Percentiles rank a stretch among this genome's conserved stretches.
phyloP scores from a whole-genome alignment of 2,797 vertebrate species.

The Myotis pilosus region DNA sequence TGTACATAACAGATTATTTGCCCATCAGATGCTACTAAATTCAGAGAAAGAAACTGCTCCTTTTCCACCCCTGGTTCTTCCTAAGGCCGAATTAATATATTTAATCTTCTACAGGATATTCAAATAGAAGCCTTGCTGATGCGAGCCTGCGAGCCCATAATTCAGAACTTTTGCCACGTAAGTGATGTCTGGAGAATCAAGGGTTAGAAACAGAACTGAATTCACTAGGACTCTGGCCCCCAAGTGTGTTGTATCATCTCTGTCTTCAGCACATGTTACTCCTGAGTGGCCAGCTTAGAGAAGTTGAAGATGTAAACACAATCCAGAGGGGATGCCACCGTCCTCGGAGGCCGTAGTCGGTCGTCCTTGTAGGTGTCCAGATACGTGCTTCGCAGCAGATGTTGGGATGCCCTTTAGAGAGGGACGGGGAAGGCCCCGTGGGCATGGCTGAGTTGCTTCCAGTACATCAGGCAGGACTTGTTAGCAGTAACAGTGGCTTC shows the following conservation, averaged over 20 bases:
- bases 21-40: not conserved
- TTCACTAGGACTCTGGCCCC: not conserved
- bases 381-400: not conserved
- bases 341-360: not conserved
- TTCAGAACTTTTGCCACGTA: slow-evolving; percentile 95
- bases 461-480: not conserved
- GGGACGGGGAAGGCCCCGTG: not conserved
- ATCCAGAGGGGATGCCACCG: not conserved
- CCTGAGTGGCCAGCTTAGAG: not conserved
- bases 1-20: not conserved
- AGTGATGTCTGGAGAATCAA: slow-evolving; percentile 76
- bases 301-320: slow-evolving; percentile 3
- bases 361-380: not conserved
- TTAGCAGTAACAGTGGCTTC: not conserved
- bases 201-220: not conserved
- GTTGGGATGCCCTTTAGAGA: not conserved
- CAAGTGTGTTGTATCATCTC: not conserved
- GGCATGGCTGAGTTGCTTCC: not conserved
- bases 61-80: not conserved
- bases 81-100: slow-evolving; percentile 41
- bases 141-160: slow-evolving; percentile 94
- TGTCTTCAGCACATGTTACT: not conserved
- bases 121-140: slow-evolving; percentile 97
- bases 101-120: slow-evolving; percentile 88
- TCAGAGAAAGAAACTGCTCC: not conserved